A percentile compares a stretch with the other conserved stretches of the same genome.
Evolutionary conservation across 2,113 vertebrate genomes (phyloP).

Genomic region (Scomber japonicus): DNA sequence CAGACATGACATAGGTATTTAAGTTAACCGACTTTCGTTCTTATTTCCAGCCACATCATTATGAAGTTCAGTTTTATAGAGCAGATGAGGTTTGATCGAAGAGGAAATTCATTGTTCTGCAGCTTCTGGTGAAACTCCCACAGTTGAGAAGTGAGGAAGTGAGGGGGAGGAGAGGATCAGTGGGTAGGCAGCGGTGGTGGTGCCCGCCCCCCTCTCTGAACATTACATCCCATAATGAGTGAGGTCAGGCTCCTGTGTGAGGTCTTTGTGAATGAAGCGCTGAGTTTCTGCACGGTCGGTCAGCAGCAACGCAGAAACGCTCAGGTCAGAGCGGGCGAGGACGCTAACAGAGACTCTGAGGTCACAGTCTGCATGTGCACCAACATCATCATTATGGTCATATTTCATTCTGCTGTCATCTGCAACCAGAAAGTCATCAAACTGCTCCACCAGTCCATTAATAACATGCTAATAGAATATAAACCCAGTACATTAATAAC

Average conservation of each 20-base stretch:
- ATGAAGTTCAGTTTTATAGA: constrained; percentile 8
- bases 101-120: constrained; percentile 34
- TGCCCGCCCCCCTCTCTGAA: not conserved
- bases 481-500: too few relatives aligned
- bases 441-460: too few relatives aligned
- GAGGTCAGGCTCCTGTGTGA: constrained; percentile 5
- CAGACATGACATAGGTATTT: not conserved
- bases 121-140: not conserved
- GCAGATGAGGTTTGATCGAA: not conserved
- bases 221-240: constrained; percentile 15
- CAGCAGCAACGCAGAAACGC: not conserved
- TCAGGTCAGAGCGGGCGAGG: not conserved
- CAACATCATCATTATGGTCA: too few relatives aligned
- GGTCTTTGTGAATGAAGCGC: not conserved
- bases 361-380: not conserved
- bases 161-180: not conserved
- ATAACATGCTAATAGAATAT: too few relatives aligned
- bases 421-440: too few relatives aligned
- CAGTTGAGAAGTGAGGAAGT: not conserved
- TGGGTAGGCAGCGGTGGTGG: not conserved
- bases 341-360: not conserved
- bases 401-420: too few relatives aligned
- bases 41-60: not conserved
- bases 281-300: constrained; percentile 6
- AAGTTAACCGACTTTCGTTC: not conserved